Evolutionary conservation across 2,888 invertebrate species (phyloP), one percentile per base, ranked within the genome.

Genomic region (Agapostemon virescens): DNA sequence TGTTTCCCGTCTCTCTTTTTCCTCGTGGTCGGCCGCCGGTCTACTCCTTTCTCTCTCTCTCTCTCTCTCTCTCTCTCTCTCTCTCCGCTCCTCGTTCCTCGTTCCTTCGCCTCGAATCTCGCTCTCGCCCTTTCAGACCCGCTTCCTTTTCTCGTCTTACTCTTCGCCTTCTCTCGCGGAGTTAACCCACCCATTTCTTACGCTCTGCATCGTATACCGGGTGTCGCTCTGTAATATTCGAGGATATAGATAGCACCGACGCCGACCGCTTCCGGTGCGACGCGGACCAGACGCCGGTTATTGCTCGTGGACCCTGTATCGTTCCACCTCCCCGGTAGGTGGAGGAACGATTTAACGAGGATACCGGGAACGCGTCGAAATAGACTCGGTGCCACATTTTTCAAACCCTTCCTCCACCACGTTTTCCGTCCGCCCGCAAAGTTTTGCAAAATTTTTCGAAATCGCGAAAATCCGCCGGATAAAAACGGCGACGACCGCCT

Each of bases 141-240:
- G 83, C 86, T 88, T 86, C 85, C 86, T 85, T 81, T 86, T 86
- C 88, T 89, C 89, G 88, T 86, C 88, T 87, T 84, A 87, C 88
- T 61, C 61, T 86, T 90, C 89, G 87, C 85, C 86, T 88, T 86
- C 89, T 88, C 89, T 86, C 84, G 84, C 84, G 84, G 74, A 87
- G 86, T 89, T 88, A 89, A 90, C 89, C 89, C 90, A 89, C 89
- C 89, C 90, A 90, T 91, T 91, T 91, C 90, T 91, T 90, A 88
- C 89, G 91, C 89, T 91, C 88, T 67, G 82, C 85, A 49, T 49
- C 69, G 84, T 87, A 84, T 88, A 90, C 87, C 88, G 89, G 88
- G 88, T 90, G 88, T 77, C 83, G 69, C 49, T 6, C 9, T 15
- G 66, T 63, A 70, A 77, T 69, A 82, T 66, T 36, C 74, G 72